These are phyloP conservation scores for Pangasianodon hypophthalmus DNA, from an alignment of 2,113 vertebrate species.

Conservation along the genomic window DNA sequence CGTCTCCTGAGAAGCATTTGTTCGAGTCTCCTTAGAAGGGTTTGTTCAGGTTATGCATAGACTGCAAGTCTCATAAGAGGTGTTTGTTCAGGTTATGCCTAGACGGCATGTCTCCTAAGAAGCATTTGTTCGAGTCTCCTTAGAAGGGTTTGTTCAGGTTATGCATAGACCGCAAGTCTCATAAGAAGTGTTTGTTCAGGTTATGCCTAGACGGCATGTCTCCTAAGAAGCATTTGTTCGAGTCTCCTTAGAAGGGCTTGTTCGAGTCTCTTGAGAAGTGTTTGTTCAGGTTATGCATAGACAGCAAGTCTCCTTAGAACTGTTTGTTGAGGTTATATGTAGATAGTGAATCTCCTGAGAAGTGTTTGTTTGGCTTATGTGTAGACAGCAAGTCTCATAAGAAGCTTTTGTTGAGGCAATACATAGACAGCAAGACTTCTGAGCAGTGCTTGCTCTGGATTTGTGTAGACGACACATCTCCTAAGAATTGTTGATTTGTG, in stretches of 20 bases:
- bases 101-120: not conserved
- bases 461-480: not conserved
- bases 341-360: not conserved
- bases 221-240: not conserved
- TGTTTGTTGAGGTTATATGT: not conserved
- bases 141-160: not conserved
- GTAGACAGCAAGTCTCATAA: not conserved
- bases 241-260: no score
- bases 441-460: not conserved
- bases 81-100: not conserved
- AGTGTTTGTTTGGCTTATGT: not conserved
- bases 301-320: not conserved
- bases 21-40: not conserved
- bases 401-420: not conserved
- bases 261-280: not conserved
- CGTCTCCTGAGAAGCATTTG: no score
- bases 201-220: not conserved
- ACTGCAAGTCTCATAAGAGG: not conserved
- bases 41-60: no score
- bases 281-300: not conserved
- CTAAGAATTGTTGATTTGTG: not conserved
- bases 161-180: no score
- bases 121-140: not conserved
- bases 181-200: not conserved
- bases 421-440: not conserved